phyloP scores from a whole-genome alignment of 30 jellyfish, hydroid and myxozoan genomes.

The Aurelia coerulea region DNA sequence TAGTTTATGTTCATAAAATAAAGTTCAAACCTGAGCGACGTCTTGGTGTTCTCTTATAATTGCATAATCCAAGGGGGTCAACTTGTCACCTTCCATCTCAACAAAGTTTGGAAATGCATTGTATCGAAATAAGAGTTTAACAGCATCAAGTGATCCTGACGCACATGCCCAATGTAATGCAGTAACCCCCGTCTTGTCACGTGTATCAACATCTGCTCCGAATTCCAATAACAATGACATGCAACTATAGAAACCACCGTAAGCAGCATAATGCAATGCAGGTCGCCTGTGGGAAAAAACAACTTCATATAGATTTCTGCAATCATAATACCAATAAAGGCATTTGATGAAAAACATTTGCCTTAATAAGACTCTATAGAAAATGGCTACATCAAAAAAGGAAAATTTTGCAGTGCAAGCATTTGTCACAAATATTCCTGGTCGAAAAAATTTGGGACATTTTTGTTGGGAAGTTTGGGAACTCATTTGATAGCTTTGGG shows the following conservation, averaged over 20 bases:
- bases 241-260: constrained; percentile 96
- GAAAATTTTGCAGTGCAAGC: too few species aligned
- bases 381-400: too few species aligned
- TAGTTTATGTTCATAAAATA: too few species aligned
- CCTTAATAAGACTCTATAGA: too few species aligned
- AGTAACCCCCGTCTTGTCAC: constrained; percentile 83
- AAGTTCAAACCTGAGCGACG: constrained; percentile 77
- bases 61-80: constrained; percentile 95
- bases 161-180: constrained; percentile 99
- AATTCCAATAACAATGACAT: constrained; percentile 88
- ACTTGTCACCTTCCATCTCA: constrained; percentile 81
- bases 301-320: not conserved
- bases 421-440: too few species aligned
- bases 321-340: not conserved
- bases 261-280: constrained; percentile 94
- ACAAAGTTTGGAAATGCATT: constrained; percentile 86
- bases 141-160: constrained; percentile 97
- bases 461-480: too few species aligned
- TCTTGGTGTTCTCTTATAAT: constrained; percentile 90
- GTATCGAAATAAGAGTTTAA: constrained; percentile 75
- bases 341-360: too few species aligned
- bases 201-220: constrained; percentile 93
- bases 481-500: too few species aligned
- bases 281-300: constrained; percentile 69
- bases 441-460: too few species aligned